Conservation (phyloP, 2,113 vertebrate genomes). For the Vidua chalybeata region DNA sequence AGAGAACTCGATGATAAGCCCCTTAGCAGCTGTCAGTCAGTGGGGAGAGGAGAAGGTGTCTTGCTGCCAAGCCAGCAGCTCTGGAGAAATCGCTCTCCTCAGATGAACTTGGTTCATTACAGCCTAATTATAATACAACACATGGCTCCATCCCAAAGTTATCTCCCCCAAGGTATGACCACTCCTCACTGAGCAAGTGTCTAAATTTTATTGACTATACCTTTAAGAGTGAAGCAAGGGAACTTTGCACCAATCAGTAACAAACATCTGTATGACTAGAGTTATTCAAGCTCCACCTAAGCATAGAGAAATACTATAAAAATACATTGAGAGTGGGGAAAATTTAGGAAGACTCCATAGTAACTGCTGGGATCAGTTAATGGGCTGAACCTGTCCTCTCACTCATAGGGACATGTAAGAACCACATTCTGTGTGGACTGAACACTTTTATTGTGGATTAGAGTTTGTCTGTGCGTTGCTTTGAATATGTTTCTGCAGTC, state of each 20-base stretch:
- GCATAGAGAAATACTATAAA: neutral
- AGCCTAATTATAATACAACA: neutral
- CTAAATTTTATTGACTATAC: neutral
- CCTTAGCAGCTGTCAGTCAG: neutral
- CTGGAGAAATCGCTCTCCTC: accelerated
- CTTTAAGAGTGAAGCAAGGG: neutral
- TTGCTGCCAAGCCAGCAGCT: neutral
- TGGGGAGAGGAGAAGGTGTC: neutral
- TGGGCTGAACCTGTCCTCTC: neutral
- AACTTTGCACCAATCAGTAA: neutral
- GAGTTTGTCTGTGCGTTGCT: neutral
- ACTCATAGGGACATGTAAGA: neutral
- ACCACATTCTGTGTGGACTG: neutral
- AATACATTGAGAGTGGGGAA: neutral
- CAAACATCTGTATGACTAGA: neutral
- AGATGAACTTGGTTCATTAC: too few species aligned
- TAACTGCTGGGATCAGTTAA: neutral
- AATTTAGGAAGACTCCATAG: neutral
- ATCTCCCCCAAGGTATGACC: neutral
- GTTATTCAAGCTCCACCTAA: neutral
- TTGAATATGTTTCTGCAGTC: neutral
- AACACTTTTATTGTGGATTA: neutral
- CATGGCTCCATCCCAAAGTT: neutral
- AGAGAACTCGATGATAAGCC: neutral
- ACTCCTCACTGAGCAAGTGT: neutral